Conservation (phyloP, 1,140 invertebrate genomes). For the Conus betulinus region DNA sequence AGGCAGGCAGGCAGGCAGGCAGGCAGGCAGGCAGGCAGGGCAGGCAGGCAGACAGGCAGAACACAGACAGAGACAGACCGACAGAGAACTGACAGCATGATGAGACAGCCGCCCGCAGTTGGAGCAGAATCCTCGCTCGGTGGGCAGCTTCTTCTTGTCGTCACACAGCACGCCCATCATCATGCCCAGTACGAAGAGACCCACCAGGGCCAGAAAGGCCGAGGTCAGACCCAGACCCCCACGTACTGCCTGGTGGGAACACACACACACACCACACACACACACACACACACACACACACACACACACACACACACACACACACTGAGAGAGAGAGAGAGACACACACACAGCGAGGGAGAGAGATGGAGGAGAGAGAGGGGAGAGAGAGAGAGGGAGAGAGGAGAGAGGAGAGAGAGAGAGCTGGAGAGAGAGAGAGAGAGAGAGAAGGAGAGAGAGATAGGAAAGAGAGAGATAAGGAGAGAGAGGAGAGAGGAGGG, state of each 20-base stretch:
- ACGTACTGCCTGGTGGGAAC: neutral
- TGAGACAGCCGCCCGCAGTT: neutral
- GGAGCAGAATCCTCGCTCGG: neutral
- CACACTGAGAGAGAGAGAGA: neutral
- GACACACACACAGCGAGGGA: no score
- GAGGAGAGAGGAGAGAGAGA: no score
- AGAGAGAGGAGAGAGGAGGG: no score
- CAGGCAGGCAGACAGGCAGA: no score
- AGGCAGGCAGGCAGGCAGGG: no score
- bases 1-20: neutral
- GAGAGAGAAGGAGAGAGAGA: no score
- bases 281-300: no score
- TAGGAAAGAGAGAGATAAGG: no score
- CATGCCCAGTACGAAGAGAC: neutral
- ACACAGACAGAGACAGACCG: neutral
- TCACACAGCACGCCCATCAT: neutral
- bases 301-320: neutral
- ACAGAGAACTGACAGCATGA: neutral
- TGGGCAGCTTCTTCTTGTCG: slow-evolving; percentile 9
- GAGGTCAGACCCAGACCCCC: neutral
- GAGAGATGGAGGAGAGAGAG: no score
- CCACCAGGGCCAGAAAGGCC: neutral
- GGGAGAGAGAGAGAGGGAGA: no score
- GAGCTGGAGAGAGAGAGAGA: no score
- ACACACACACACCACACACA: no score